Percentiles rank a stretch among this genome's conserved stretches.
Conservation (phyloP, 2,888 invertebrate species). For the Litoditis marina region DNA sequence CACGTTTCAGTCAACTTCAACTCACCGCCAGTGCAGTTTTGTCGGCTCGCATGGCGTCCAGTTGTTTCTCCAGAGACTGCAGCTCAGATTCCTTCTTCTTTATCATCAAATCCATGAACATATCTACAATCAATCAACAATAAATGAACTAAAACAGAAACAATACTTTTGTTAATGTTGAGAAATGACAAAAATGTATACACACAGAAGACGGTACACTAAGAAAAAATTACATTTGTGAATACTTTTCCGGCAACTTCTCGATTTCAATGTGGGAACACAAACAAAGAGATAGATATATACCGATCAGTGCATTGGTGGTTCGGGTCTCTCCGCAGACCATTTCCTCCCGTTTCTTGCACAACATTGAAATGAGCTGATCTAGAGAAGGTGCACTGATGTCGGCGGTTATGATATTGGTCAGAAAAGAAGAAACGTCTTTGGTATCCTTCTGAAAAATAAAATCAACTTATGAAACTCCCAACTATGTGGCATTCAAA, state of each 20-base stretch:
- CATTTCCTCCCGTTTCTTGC: neutral
- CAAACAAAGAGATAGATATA: too few species aligned
- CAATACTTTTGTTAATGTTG: too few species aligned
- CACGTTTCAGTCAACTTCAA: too few species aligned
- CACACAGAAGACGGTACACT: neutral
- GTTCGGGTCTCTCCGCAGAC: neutral
- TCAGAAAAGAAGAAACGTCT: neutral
- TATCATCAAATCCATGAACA: neutral
- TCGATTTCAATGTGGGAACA: too few species aligned
- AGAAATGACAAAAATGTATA: too few species aligned
- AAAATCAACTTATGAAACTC: neutral
- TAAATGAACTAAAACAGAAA: too few species aligned
- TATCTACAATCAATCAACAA: too few species aligned
- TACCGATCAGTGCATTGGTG: neutral
- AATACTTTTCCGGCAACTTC: too few species aligned
- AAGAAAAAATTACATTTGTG: neutral
- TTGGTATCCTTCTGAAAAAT: neutral
- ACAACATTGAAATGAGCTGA: neutral
- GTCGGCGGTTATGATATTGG: neutral
- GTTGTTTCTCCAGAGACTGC: neutral
- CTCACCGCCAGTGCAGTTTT: too few species aligned
- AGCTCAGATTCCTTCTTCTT: neutral
- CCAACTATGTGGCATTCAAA: too few species aligned
- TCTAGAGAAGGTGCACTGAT: neutral
- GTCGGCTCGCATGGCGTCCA: neutral